Evolutionary conservation across 2,113 vertebrate species (phyloP).

Genomic region (Bos indicus): DNA sequence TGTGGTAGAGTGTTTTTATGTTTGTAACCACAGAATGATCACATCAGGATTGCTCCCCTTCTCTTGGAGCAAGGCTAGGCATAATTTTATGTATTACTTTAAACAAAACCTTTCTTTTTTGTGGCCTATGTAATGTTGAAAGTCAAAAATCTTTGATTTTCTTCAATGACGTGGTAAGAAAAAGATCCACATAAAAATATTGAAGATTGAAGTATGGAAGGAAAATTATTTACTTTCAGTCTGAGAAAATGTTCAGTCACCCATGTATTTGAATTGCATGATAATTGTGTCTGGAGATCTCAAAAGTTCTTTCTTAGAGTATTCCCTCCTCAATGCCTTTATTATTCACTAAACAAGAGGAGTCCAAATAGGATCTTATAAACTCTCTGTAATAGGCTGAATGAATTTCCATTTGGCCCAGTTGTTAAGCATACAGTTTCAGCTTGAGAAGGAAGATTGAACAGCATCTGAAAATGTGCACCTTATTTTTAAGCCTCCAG

Average conservation of each 20-base stretch:
- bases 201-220: not conserved
- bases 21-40: conserved; percentile 1
- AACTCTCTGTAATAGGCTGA: not conserved
- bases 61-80: not conserved
- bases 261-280: not conserved
- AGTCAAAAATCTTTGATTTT: conserved; percentile 43
- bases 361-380: not conserved
- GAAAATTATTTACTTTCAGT: not conserved
- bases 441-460: not conserved
- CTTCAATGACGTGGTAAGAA: not conserved
- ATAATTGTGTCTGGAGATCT: not conserved
- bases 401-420: not conserved
- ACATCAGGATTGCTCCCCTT: not conserved
- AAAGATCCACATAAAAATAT: not conserved
- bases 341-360: not conserved
- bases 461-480: not conserved
- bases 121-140: conserved; percentile 41
- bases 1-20: not conserved
- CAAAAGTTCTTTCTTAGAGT: not conserved
- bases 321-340: not conserved
- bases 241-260: not conserved
- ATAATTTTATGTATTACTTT: conserved; percentile 30
- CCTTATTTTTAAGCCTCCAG: not conserved
- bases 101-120: conserved; percentile 28
- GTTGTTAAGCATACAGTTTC: not conserved